Base-by-base conservation (phyloP, 2,888 invertebrate species). In the Tetropium fuscum region DNA sequence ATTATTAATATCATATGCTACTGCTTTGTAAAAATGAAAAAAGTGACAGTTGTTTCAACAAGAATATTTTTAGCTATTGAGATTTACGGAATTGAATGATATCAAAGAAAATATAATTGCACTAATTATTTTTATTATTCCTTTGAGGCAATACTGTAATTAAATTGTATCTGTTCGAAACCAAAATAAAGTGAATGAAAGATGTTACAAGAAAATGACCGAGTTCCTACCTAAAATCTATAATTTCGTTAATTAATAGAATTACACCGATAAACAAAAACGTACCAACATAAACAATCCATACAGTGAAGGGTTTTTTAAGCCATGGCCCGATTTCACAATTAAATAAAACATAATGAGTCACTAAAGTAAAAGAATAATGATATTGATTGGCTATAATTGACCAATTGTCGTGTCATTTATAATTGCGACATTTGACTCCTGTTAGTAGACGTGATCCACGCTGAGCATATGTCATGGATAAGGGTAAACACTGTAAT, bases 351-450 rank as follows among this genome's bases (percentile, higher is more conserved):
- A 59, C n/a, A 45, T 57, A 64, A 59, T 58, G 63, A 57, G 53
- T 64, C 63, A 66, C 57, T 41, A 51, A 58, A 47, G 40, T 41
- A 59, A 41, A 48, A 63, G 53, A 56, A 56, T 53, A 53, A 58
- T 58, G 40, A 53, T 58, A 68, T 70, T 60, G 64, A 70, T 68
- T 63, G 59, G 58, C 38, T 60, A 59, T 70, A 70, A 70, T 70
- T 68, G 68, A 54, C 68, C 68, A 70, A 70, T 69, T 69, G 67
- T 70, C 60, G 48, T 63, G 64, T 66, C 68, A 60, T 64, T 60
- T 63, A 60, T 67, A 69, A 67, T 69, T 66, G 61, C 63, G 60
- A 67, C 63, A 60, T 69, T 64, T 64, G 62, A 54, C 62, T 65
- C 63, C 67, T 45, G 63, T 61, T 61, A 64, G 62, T 18, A 16